Conservation (phyloP, 1,140 invertebrate species). For the Macrobrachium nipponense region DNA sequence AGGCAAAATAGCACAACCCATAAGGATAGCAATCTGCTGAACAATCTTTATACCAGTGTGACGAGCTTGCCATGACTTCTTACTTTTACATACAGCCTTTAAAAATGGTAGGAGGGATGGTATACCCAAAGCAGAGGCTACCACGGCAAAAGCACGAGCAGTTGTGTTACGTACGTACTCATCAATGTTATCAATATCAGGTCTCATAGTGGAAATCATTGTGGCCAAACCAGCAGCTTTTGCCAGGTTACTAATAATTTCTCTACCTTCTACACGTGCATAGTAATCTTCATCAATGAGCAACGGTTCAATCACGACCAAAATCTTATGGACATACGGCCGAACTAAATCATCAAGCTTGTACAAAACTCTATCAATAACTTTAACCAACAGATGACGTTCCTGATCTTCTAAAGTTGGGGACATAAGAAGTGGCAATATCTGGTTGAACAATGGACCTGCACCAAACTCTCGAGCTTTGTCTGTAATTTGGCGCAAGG, state of each 20-base stretch:
- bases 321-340: conserved; percentile 99
- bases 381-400: conserved; percentile 98
- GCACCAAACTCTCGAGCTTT: conserved; percentile 98
- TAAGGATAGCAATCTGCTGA: conserved; percentile 99
- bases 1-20: conserved; percentile 99
- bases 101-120: conserved; percentile 97
- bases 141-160: conserved; percentile 98
- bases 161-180: conserved; percentile 99
- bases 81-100: conserved; percentile 98
- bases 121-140: conserved; percentile 98
- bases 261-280: conserved; percentile 97
- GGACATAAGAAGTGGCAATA: conserved; percentile 97
- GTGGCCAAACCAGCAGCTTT: conserved; percentile 99
- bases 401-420: conserved; percentile 99
- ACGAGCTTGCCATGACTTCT: conserved; percentile 99
- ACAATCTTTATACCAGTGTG: conserved; percentile 99
- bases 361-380: conserved; percentile 98
- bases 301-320: conserved; percentile 98
- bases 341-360: conserved; percentile 98
- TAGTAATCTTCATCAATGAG: conserved; percentile 99
- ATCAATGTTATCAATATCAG: conserved; percentile 99
- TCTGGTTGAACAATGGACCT: conserved; percentile 98
- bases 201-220: conserved; percentile 99
- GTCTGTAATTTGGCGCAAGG: conserved; percentile 97
- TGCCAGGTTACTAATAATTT: conserved; percentile 99